Conservation (phyloP, 2,888 invertebrate genomes). For the Chaitophorus viminalis region DNA sequence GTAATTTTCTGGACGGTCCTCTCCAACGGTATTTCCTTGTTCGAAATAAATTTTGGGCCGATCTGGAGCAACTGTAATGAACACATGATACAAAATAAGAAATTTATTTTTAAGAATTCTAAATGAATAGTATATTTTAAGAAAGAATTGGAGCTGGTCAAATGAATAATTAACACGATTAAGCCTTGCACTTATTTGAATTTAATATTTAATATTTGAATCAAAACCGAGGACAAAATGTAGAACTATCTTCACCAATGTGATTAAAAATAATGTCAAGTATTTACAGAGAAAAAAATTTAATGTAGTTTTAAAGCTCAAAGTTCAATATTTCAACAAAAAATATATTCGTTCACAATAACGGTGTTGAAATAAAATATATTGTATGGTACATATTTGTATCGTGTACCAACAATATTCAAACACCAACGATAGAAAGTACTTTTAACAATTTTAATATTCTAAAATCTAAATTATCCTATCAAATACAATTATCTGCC, state of each 20-base stretch:
- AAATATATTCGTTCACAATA: neutral
- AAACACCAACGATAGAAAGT: neutral
- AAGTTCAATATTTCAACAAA: no score
- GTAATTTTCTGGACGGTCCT: conserved; percentile 34
- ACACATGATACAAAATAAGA: neutral
- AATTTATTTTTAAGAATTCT: no score
- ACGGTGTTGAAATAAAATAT: neutral
- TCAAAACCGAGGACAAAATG: no score
- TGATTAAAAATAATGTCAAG: no score
- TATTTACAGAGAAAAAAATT: no score
- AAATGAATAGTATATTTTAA: no score
- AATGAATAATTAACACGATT: no score
- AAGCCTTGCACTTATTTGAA: no score
- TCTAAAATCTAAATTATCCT: neutral
- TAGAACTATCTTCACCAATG: no score
- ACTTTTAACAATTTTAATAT: neutral
- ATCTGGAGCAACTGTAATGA: conserved; percentile 42
- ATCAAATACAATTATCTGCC: neutral
- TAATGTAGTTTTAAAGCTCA: no score
- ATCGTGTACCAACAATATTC: neutral
- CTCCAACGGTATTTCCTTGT: neutral
- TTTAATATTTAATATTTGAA: no score
- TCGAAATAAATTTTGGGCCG: conserved; percentile 26
- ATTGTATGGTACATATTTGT: neutral
- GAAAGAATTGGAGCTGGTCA: no score